These are phyloP conservation scores for Salvelinus namaycush DNA, from an alignment of 2,113 vertebrate genomes.

Conservation along the genomic window DNA sequence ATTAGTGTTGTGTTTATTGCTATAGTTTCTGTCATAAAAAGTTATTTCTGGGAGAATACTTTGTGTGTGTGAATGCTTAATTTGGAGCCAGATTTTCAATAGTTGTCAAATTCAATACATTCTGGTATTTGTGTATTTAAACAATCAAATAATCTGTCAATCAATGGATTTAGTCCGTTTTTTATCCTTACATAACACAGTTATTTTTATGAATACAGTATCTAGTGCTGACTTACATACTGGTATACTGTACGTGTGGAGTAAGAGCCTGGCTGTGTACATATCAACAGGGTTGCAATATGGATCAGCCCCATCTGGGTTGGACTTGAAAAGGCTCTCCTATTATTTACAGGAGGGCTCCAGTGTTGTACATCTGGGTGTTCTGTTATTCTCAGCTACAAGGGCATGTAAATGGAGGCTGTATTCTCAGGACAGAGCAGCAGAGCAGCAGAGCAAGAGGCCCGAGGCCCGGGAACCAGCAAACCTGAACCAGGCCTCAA, in stretches of 20 bases:
- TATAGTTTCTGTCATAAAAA: slow-evolving; percentile 29
- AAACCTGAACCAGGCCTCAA: slow-evolving; percentile 41
- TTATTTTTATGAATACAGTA: no score
- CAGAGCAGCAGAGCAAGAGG: no score
- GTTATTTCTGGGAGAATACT: slow-evolving; percentile 26
- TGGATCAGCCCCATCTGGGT: not conserved
- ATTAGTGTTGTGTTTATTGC: slow-evolving; percentile 44
- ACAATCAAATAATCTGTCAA: not conserved
- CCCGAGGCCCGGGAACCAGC: slow-evolving; percentile 37
- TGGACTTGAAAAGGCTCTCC: slow-evolving; percentile 18
- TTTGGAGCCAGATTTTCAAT: not conserved
- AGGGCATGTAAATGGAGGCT: slow-evolving; percentile 55
- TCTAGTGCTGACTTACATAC: no score
- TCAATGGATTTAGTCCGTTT: not conserved
- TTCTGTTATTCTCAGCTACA: slow-evolving; percentile 59
- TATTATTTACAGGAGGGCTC: slow-evolving; percentile 42
- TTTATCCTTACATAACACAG: no score
- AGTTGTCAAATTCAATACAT: slow-evolving; percentile 8
- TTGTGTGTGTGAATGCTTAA: slow-evolving; percentile 4
- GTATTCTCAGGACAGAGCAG: slow-evolving; percentile 53
- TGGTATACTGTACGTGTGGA: not conserved
- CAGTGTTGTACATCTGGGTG: slow-evolving; percentile 5
- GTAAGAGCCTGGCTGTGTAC: no score
- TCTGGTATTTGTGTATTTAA: slow-evolving; percentile 1
- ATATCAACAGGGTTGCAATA: not conserved